phyloP scores from a whole-genome alignment of 2,113 vertebrate species.

The Perca fluviatilis region DNA sequence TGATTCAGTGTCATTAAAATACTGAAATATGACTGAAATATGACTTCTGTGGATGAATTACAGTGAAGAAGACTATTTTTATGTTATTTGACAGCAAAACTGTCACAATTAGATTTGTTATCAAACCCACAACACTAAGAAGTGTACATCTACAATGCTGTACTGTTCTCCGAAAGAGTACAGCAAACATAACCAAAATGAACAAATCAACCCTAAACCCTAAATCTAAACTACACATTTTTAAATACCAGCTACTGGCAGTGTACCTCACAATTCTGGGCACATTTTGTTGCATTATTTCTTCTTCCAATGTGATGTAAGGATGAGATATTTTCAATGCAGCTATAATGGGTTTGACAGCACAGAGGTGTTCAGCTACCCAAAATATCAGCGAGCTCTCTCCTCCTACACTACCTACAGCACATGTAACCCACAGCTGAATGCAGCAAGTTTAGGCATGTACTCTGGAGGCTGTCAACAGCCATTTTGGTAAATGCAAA shows the following conservation, averaged over 20 bases:
- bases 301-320: slow-evolving; percentile 54
- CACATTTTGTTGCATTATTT: slow-evolving; percentile 15
- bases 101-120: neutral
- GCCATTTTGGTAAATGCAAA: slow-evolving; percentile 30
- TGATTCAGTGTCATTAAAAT: neutral
- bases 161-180: neutral
- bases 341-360: slow-evolving; percentile 67
- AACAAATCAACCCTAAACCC: neutral
- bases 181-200: neutral
- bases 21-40: neutral
- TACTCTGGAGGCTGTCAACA: slow-evolving; percentile 34
- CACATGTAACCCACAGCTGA: slow-evolving; percentile 52
- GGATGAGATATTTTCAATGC: slow-evolving; percentile 60
- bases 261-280: neutral
- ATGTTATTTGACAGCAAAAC: neutral
- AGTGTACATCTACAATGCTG: neutral
- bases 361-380: slow-evolving; percentile 55
- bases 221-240: neutral
- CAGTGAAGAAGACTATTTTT: neutral
- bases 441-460: slow-evolving; percentile 31
- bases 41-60: neutral
- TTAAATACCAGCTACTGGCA: neutral
- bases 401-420: slow-evolving; percentile 72
- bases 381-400: slow-evolving; percentile 69
- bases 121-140: neutral